phyloP scores from a whole-genome alignment of 2,888 invertebrate genomes.

The Melinaea menophilus region DNA sequence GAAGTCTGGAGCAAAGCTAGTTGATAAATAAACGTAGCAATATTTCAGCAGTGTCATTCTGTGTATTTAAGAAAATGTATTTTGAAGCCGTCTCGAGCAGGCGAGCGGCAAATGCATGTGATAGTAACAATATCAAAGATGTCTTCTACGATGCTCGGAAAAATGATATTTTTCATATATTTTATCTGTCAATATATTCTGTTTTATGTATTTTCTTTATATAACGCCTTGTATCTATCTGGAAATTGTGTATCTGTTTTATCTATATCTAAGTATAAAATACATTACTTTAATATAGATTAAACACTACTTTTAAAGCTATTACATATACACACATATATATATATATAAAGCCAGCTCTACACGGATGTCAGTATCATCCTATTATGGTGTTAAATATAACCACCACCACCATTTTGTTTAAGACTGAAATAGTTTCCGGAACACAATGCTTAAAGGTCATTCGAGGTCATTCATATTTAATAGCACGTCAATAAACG shows the following conservation, averaged over 20 bases:
- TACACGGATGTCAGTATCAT: background rate
- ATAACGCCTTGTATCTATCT: background rate
- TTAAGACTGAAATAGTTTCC: constrained; percentile 5
- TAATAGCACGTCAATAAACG: constrained; percentile 4
- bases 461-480: constrained; percentile 2
- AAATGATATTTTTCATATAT: constrained; percentile 16
- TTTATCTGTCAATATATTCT: constrained; percentile 4
- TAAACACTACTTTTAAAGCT: too few species aligned
- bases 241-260: background rate
- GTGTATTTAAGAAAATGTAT: constrained; percentile 25
- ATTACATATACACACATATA: too few species aligned
- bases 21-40: background rate
- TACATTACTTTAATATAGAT: too few species aligned
- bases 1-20: too few species aligned
- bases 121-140: constrained; percentile 26
- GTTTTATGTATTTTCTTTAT: background rate
- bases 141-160: constrained; percentile 18
- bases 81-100: constrained; percentile 17
- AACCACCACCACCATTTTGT: constrained; percentile 1
- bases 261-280: too few species aligned
- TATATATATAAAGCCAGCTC: background rate
- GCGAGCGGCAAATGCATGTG: constrained; percentile 23
- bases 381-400: background rate
- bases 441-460: constrained; percentile 1
- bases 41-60: constrained; percentile 8